Evolutionary conservation across 2,888 invertebrate genomes (phyloP).

Genomic region (Pollenia angustigena): DNA sequence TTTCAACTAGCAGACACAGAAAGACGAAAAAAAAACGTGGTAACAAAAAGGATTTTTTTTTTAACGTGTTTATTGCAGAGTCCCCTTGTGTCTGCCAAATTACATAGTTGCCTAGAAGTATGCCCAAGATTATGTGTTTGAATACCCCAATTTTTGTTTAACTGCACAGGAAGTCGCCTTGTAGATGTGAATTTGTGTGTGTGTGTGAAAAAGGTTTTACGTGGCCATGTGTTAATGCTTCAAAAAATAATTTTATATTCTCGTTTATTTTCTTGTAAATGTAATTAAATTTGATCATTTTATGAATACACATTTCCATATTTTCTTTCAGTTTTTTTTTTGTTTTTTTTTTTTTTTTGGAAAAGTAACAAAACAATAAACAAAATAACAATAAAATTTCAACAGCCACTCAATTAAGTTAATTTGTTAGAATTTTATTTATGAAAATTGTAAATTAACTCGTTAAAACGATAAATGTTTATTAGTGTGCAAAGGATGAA

Average conservation of each 20-base stretch:
- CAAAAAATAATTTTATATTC: conserved; percentile 67
- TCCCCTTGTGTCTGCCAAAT: conserved; percentile 58
- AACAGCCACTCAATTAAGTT: conserved; percentile 70
- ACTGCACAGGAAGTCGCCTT: not conserved
- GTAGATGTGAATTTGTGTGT: conserved; percentile 4
- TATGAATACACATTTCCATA: conserved; percentile 65
- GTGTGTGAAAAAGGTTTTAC: conserved; percentile 40
- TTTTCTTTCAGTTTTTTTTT: conserved; percentile 1
- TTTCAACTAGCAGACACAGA: not conserved
- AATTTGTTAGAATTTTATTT: conserved; percentile 66
- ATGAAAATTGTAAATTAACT: conserved; percentile 31
- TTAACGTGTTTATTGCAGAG: conserved; percentile 32
- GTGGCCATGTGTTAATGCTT: conserved; percentile 71
- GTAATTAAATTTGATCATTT: conserved; percentile 73
- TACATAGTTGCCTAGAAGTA: conserved; percentile 33
- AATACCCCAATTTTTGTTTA: not conserved
- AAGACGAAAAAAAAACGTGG: conserved; percentile 1
- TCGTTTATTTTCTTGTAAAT: conserved; percentile 72
- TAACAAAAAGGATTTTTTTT: conserved; percentile 43
- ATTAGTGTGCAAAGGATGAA: not conserved
- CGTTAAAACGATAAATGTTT: conserved; percentile 8
- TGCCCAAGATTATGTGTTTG: conserved; percentile 24
- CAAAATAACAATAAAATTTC: conserved; percentile 49
- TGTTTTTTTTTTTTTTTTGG: not conserved
- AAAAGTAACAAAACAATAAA: conserved; percentile 23